Evolutionary conservation across 2,888 invertebrate genomes (phyloP).

Genomic region (Heliconius erato): DNA sequence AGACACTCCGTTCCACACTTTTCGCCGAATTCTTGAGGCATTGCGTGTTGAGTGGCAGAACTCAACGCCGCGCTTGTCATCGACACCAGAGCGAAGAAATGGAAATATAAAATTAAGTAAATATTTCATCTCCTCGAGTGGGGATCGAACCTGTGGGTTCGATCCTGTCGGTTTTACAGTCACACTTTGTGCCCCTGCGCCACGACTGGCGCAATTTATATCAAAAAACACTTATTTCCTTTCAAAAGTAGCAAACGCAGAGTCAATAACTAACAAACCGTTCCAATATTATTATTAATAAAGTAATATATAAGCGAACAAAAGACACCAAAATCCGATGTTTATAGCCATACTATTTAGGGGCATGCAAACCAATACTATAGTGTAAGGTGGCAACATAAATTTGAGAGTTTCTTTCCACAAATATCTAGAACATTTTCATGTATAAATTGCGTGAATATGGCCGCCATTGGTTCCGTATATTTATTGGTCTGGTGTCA

Average conservation of each 20-base stretch:
- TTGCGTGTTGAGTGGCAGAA: too few species aligned
- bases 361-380: slow-evolving; percentile 18
- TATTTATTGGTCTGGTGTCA: slow-evolving; percentile 46
- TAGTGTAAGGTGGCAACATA: slow-evolving; percentile 27
- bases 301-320: slow-evolving; percentile 6
- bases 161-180: too few species aligned
- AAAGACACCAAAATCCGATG: background rate
- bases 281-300: slow-evolving; percentile 7
- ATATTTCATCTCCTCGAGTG: too few species aligned
- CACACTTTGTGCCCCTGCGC: too few species aligned
- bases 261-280: background rate
- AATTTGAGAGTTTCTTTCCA: slow-evolving; percentile 22
- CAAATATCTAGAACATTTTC: slow-evolving; percentile 33
- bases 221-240: background rate
- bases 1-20: too few species aligned
- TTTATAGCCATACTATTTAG: slow-evolving; percentile 25
- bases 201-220: background rate
- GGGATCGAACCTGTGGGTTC: too few species aligned
- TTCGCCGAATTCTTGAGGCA: too few species aligned
- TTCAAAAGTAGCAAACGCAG: too few species aligned
- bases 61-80: too few species aligned
- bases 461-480: slow-evolving; percentile 45
- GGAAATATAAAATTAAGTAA: too few species aligned
- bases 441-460: slow-evolving; percentile 49
- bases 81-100: too few species aligned